phyloP scores from a whole-genome alignment of 1,140 invertebrate species.

The Apis florea region DNA sequence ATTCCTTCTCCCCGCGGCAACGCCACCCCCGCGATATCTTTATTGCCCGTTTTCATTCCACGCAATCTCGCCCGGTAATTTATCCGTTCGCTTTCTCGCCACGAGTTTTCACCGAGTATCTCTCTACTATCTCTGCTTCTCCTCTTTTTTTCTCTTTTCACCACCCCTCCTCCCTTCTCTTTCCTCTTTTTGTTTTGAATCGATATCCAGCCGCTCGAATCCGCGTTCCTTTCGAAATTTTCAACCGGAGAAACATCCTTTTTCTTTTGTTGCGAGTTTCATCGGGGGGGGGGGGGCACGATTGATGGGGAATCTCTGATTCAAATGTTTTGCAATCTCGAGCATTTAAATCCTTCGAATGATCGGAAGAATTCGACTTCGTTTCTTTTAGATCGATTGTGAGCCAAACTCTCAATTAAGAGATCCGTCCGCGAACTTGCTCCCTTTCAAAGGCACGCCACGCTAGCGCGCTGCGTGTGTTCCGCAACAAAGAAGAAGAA shows the following conservation, averaged over 20 bases:
- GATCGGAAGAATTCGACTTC: too few species aligned
- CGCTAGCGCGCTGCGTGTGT: too few species aligned
- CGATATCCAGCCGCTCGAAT: not conserved
- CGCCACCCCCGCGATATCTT: conserved; percentile 39
- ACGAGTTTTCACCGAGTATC: too few species aligned
- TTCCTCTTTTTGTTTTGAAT: not conserved
- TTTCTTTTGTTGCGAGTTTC: too few species aligned
- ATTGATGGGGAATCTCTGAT: too few species aligned
- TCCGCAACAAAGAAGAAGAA: too few species aligned
- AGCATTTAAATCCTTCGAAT: too few species aligned
- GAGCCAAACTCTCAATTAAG: not conserved
- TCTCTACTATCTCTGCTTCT: not conserved
- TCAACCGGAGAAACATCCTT: too few species aligned
- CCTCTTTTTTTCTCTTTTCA: not conserved
- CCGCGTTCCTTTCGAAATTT: not conserved
- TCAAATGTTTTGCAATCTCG: too few species aligned
- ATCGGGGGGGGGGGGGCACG: too few species aligned
- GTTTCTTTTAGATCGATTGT: too few species aligned
- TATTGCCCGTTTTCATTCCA: conserved; percentile 51
- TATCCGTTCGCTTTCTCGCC: conserved; percentile 22
- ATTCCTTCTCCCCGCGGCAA: conserved; percentile 13
- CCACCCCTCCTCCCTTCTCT: too few species aligned
- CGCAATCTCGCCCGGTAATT: conserved; percentile 44
- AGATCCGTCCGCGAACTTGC: not conserved
- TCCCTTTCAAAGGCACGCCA: not conserved